Evolutionary conservation across 2,888 invertebrate genomes (phyloP).

Genomic region (Drosophila emarginata): DNA sequence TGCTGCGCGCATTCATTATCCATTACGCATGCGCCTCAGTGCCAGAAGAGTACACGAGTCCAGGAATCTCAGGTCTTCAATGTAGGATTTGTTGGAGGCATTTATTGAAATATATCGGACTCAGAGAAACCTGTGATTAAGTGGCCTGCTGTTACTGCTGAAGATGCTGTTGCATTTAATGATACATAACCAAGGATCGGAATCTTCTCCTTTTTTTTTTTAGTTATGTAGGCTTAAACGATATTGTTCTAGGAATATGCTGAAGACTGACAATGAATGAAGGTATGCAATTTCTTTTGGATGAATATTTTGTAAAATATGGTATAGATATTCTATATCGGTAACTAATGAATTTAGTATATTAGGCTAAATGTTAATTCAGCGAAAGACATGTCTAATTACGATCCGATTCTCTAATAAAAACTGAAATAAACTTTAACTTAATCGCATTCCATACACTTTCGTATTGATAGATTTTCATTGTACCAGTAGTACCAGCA

Average conservation of each 20-base stretch:
- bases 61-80: conserved; percentile 13
- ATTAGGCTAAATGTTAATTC: neutral
- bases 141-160: conserved; percentile 50
- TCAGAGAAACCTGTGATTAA: conserved; percentile 59
- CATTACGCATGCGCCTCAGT: conserved; percentile 61
- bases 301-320: too few relatives aligned
- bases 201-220: neutral
- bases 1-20: conserved; percentile 62
- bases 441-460: conserved; percentile 36
- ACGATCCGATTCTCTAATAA: conserved; percentile 15
- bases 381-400: neutral
- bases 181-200: conserved; percentile 39
- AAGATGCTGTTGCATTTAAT: conserved; percentile 53
- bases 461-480: conserved; percentile 24
- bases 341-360: too few relatives aligned
- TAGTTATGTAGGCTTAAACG: conserved; percentile 48
- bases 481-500: conserved; percentile 44
- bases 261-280: conserved; percentile 22
- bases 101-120: conserved; percentile 68
- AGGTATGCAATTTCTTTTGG: neutral
- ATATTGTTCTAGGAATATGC: conserved; percentile 64
- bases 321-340: too few relatives aligned
- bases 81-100: conserved; percentile 55
- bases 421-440: neutral
- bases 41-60: conserved; percentile 18